These are phyloP conservation scores for Drosophila multiciliata DNA, from an alignment of 2,888 invertebrate species.

Conservation along the genomic window DNA sequence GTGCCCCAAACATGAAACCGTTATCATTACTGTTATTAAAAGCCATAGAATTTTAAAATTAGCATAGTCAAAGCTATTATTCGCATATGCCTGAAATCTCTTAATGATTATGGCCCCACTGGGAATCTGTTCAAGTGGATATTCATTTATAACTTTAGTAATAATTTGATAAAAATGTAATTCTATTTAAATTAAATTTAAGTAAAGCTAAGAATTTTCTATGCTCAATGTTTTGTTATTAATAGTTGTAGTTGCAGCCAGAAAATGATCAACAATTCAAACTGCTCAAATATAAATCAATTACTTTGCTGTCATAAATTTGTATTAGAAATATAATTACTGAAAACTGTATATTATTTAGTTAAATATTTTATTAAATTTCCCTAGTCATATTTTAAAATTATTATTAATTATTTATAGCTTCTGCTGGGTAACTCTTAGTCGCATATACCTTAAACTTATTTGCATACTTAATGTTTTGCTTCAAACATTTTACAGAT, in stretches of 20 bases:
- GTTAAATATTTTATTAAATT: background rate
- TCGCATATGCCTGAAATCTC: constrained; percentile 20
- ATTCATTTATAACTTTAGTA: background rate
- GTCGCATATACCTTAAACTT: constrained; percentile 14
- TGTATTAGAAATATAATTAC: background rate
- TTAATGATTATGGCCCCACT: constrained; percentile 1
- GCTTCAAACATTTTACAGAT: constrained; percentile 25
- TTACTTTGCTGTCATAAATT: background rate
- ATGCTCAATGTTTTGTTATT: background rate
- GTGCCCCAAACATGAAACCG: constrained; percentile 11
- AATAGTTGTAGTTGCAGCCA: background rate
- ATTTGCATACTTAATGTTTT: constrained; percentile 12
- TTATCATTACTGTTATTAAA: constrained; percentile 39
- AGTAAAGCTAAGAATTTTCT: background rate
- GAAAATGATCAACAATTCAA: background rate
- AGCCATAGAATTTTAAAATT: constrained; percentile 37
- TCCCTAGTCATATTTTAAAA: background rate
- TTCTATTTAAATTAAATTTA: background rate
- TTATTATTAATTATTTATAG: background rate
- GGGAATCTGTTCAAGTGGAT: background rate
- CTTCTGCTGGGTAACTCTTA: background rate
- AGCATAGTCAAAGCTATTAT: constrained; percentile 16
- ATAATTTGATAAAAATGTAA: background rate
- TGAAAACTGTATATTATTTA: background rate
- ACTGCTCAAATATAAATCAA: background rate